phyloP scores from a whole-genome alignment of 2,113 vertebrate species.

The Cettia cetti region DNA sequence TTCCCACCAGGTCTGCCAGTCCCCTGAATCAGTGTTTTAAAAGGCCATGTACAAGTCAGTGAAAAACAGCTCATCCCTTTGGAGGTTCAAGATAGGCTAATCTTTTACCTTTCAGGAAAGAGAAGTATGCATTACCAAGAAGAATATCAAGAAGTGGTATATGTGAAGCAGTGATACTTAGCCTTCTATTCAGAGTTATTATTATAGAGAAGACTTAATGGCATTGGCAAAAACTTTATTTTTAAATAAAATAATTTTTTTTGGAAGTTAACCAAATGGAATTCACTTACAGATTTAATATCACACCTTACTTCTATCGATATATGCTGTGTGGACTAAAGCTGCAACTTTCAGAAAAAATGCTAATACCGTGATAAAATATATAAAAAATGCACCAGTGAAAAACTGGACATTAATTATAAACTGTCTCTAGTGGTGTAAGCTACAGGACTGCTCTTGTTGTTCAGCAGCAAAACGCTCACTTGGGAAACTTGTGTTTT shows the following conservation, averaged over 20 bases:
- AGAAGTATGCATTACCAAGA: neutral
- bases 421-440: neutral
- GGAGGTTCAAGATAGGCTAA: slow-evolving; percentile 50
- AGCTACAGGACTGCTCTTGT: neutral
- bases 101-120: slow-evolving; percentile 54
- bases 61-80: slow-evolving; percentile 47
- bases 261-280: neutral
- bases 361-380: slow-evolving; percentile 16
- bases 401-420: neutral
- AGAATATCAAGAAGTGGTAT: neutral
- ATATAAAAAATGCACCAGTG: neutral
- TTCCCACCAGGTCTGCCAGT: slow-evolving; percentile 47
- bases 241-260: slow-evolving; percentile 37
- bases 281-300: slow-evolving; percentile 37
- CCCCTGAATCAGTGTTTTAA: slow-evolving; percentile 53
- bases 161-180: neutral
- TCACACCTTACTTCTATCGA: neutral
- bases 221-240: slow-evolving; percentile 36
- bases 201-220: neutral
- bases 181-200: slow-evolving; percentile 25
- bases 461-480: neutral
- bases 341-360: slow-evolving; percentile 42
- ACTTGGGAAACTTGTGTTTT: neutral
- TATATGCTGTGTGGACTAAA: neutral
- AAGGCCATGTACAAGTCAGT: slow-evolving; percentile 40